Evolutionary conservation across 2,797 vertebrate species (phyloP).

Genomic region (Enteromius anoplus): DNA sequence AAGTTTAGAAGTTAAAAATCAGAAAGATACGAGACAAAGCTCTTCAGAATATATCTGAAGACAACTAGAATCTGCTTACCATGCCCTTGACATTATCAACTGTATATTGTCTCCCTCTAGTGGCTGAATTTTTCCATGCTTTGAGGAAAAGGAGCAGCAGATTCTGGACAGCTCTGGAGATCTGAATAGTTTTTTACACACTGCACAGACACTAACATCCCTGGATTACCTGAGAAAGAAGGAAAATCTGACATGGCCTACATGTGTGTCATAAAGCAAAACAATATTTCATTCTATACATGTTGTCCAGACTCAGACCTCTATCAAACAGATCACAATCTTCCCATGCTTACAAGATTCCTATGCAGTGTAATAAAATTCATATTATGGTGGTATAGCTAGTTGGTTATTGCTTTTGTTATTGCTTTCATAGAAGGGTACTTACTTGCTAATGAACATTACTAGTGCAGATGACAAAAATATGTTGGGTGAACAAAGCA

Average conservation of each 20-base stretch:
- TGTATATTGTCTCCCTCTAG: slow-evolving; percentile 53
- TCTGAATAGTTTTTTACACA: neutral
- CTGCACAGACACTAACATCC: neutral
- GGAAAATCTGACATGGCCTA: neutral
- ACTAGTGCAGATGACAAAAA: neutral
- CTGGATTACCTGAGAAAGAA: neutral
- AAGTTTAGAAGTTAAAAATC: neutral
- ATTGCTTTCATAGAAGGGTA: neutral
- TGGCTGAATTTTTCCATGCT: slow-evolving; percentile 60
- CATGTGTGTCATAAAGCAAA: neutral
- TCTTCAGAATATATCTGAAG: too few species aligned
- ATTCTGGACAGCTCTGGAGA: neutral
- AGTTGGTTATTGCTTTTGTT: neutral
- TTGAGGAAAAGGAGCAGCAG: slow-evolving; percentile 1
- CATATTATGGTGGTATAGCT: neutral
- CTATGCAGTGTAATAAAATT: neutral
- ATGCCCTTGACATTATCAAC: neutral
- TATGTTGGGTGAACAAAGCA: neutral
- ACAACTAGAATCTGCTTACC: neutral
- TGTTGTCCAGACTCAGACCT: neutral
- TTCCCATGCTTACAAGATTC: neutral
- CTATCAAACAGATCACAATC: neutral
- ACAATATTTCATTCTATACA: neutral
- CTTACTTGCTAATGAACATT: neutral
- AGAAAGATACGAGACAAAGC: neutral